Base-by-base conservation (phyloP, 2,888 invertebrate species). In the Sarcophaga rosellei region DNA sequence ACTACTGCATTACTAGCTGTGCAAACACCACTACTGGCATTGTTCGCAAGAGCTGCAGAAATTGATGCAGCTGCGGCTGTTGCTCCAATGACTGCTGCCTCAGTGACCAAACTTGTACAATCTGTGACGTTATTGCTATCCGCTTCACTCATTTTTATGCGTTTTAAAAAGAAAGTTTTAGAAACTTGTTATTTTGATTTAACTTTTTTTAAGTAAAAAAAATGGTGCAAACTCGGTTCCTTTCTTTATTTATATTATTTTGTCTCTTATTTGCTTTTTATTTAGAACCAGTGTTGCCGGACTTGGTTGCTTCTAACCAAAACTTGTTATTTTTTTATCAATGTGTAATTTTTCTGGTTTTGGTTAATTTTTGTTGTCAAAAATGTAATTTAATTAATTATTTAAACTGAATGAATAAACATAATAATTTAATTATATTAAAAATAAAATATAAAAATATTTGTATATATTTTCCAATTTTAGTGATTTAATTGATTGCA, bases 141-240 rank as follows among this genome's bases (percentile, higher is more conserved):
- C 45, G 74, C 20, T 35, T 61, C 75, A 75, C 83, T 86, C 81
- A 83, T 82, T 63, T 70, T 61, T 3, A 12, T 78, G 12, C 20
- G 20, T 25, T 65, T 25, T 69, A 65, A 44, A 10, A 25, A 8
- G 4, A 74, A 11, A 59, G 44, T 66, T 66, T 44, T 53, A 44
- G 11, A 61, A 65, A 57, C 47, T 68, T 61, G 68, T 65, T 21
- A 47, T 68, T 44, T 77, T 73, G 25, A 65, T 61, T 76, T 21
- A 21, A 66, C 65, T 63, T 23, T 44, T 44, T 57, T 25, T 25
- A 65, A 65, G 25, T 65, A 65, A 65, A 25, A 15, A 12, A 53
- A 53, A 53, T 53, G 17, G 17, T 15, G 15, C 8, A 53, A 53
- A 53, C 35, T 35, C 35, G 2, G 35, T 35, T 59, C 10, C 1